Conservation (phyloP, 1,140 invertebrate species). For the Leptopilina clavipes region DNA sequence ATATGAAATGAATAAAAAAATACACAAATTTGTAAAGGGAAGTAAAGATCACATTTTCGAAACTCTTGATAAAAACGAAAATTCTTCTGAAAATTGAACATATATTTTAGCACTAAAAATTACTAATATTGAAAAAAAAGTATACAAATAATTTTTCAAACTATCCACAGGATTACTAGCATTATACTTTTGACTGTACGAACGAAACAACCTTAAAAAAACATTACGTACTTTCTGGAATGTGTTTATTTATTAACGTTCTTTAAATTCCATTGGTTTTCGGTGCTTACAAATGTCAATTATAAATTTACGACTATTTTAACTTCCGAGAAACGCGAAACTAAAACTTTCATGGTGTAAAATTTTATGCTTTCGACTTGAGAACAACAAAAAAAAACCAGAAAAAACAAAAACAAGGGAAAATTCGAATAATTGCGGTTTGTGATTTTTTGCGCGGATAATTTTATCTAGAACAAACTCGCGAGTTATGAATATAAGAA, state of each 20-base stretch:
- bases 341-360: neutral
- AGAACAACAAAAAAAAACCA: neutral
- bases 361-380: neutral
- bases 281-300: conserved; percentile 6
- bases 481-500: neutral
- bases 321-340: neutral
- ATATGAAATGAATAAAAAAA: too few relatives aligned
- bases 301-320: neutral
- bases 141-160: too few relatives aligned
- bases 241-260: neutral
- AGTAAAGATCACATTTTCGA: too few relatives aligned
- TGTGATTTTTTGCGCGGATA: neutral
- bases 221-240: neutral
- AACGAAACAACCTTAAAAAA: neutral
- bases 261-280: conserved; percentile 10
- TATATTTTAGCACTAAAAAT: too few relatives aligned
- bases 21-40: too few relatives aligned
- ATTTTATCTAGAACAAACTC: neutral
- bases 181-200: neutral
- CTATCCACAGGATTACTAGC: too few relatives aligned
- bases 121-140: too few relatives aligned
- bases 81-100: too few relatives aligned
- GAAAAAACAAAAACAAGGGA: neutral
- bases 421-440: neutral
- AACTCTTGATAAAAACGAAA: too few relatives aligned